Conservation (phyloP, 2,888 invertebrate species). For the Ennomos fuscantarius region DNA sequence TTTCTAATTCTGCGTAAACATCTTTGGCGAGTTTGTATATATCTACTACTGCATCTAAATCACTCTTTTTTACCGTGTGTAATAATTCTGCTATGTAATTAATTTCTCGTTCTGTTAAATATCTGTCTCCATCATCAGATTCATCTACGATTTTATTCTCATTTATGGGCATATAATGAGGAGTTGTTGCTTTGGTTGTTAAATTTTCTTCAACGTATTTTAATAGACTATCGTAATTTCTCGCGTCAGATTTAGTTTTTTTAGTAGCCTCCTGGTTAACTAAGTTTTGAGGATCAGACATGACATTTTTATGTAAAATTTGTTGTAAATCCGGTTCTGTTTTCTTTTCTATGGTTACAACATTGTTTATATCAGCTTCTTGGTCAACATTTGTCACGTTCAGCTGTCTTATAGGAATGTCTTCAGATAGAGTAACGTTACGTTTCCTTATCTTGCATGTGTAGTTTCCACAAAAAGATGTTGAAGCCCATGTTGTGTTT, state of each 20-base stretch:
- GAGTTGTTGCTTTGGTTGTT: not conserved
- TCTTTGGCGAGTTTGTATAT: conserved; percentile 76
- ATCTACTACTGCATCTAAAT: conserved; percentile 73
- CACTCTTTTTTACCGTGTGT: conserved; percentile 70
- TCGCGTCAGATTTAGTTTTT: not conserved
- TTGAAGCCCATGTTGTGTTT: conserved; percentile 73
- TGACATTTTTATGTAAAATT: conserved; percentile 23
- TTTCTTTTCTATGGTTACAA: conserved; percentile 35
- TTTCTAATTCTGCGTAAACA: conserved; percentile 65
- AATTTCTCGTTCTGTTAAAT: conserved; percentile 69
- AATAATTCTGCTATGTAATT: conserved; percentile 64
- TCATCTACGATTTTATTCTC: conserved; percentile 10
- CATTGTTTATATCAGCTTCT: conserved; percentile 7
- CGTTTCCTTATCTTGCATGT: conserved; percentile 67
- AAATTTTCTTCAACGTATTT: not conserved
- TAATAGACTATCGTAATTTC: not conserved
- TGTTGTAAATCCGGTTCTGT: conserved; percentile 24
- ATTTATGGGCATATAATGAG: not conserved
- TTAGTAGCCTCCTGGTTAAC: not conserved
- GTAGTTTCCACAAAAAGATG: conserved; percentile 76
- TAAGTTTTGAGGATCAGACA: conserved; percentile 17
- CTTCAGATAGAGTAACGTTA: conserved; percentile 46
- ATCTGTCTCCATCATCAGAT: conserved; percentile 54
- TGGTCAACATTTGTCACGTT: conserved; percentile 48
- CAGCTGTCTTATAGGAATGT: conserved; percentile 49